Base-by-base conservation (phyloP, 1,140 invertebrate genomes). In the Heliconius nattereri region DNA sequence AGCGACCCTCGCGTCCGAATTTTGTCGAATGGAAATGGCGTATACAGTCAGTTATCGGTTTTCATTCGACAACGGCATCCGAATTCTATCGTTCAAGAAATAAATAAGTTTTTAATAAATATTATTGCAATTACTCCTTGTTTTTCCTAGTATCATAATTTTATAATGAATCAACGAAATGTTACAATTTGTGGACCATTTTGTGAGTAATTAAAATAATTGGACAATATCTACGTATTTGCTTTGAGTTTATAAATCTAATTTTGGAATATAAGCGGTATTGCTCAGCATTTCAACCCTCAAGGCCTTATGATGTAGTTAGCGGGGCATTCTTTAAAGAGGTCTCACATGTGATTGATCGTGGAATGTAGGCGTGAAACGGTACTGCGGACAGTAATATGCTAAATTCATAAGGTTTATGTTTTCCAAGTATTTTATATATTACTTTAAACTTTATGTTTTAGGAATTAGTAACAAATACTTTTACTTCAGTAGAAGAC, bases 1-100 rank as follows among this genome's bases (percentile, higher is more conserved):
- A 78, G 71, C 84, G 81, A 84, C 84, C 78, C 83, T 81, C 70
- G 78, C 73, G 83, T 80, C 84, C 80, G 85, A 83, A 86, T 84
- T 85, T 83, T 76, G 80, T 82, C 76, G 72, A 81, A 84, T 85
- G 75, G 60, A 80, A 81, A 77, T 81, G 57, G 73, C 73, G 81
- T 78, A 76, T 82, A 71, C 71, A 72, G 9, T 74, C 66, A 75
- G 76, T 78, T 84, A 84, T 82, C 78, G 81, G 80, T 71, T 82
- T 79, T 84, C 72, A 79, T 77, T 79, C 78, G 52, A 72, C 66
- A 75, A 74, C 23, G 52, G 78, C 74, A 76, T 76, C 49, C 66
- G 74, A 80, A 76, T 54, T 49, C 45, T 72, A 76, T 73, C 49
- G 23, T 70, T 80, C 19, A 26, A 40, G 32, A 71, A 52, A 75